Conservation (phyloP, 2,797 vertebrate genomes). For the Echiichthys vipera region DNA sequence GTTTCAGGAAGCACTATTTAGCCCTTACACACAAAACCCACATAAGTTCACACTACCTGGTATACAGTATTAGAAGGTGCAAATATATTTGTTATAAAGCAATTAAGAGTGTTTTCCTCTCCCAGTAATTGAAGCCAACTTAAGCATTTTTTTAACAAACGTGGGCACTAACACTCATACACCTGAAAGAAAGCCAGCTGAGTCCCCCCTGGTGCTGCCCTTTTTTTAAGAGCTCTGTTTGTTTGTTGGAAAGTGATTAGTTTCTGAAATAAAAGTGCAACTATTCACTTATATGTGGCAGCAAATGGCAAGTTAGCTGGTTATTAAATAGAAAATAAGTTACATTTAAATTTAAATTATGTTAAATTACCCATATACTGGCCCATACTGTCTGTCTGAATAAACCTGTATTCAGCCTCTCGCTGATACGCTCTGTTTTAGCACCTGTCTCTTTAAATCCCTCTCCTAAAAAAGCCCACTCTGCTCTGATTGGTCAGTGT, state of each 20-base stretch:
- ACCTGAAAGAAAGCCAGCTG: slow-evolving; percentile 14
- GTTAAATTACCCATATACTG: no score
- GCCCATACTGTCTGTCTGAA: no score
- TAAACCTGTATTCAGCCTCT: no score
- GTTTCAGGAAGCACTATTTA: slow-evolving; percentile 18
- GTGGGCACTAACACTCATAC: not conserved
- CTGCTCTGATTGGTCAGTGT: no score
- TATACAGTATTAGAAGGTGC: slow-evolving; percentile 1
- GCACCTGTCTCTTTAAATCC: no score
- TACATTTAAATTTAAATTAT: no score
- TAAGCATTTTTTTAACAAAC: slow-evolving; percentile 12
- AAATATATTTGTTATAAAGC: slow-evolving; percentile 14
- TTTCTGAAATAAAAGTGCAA: not conserved
- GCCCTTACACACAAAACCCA: slow-evolving; percentile 1
- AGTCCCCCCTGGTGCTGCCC: not conserved
- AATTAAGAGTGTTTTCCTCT: slow-evolving; percentile 33
- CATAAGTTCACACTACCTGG: not conserved
- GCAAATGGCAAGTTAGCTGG: not conserved
- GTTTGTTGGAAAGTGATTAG: slow-evolving; percentile 11
- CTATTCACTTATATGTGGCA: no score
- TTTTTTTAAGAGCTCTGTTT: slow-evolving; percentile 1
- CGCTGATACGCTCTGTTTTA: no score
- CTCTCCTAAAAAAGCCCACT: no score
- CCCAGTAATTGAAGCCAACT: slow-evolving; percentile 20
- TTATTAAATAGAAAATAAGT: no score